Evolutionary conservation across 1,140 invertebrate genomes (phyloP).

Genomic region (Lordiphosa collinella): DNA sequence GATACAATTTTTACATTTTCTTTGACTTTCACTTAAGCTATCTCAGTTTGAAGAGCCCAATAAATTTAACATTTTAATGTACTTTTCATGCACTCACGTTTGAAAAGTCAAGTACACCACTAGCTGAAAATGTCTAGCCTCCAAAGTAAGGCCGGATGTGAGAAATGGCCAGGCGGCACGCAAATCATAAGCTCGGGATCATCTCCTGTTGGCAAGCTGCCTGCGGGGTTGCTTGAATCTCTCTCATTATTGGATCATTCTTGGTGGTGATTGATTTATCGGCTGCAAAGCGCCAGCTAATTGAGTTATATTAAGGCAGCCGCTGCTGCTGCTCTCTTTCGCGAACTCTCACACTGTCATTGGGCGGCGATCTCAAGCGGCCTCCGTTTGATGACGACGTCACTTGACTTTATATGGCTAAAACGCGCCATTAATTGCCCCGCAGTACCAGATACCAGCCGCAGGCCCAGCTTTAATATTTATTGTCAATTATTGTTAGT

Average conservation of each 20-base stretch:
- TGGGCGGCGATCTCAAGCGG: not conserved
- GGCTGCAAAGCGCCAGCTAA: conserved; percentile 44
- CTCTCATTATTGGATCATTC: conserved; percentile 30
- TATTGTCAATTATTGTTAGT: conserved; percentile 75
- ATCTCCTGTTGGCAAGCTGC: conserved; percentile 55
- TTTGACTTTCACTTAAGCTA: too few species aligned
- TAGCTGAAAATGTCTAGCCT: too few species aligned
- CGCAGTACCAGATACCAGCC: conserved; percentile 19
- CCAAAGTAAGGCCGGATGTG: conserved; percentile 53
- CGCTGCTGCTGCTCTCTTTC: conserved; percentile 16
- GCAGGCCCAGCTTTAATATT: conserved; percentile 59
- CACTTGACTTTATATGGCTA: conserved; percentile 60
- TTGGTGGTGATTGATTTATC: conserved; percentile 63
- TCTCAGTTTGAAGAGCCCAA: too few species aligned
- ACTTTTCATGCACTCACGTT: too few species aligned
- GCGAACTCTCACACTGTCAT: conserved; percentile 34
- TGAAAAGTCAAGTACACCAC: too few species aligned
- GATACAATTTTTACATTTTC: too few species aligned
- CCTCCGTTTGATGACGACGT: conserved; percentile 14
- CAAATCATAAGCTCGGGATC: conserved; percentile 54
- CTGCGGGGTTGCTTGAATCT: conserved; percentile 40
- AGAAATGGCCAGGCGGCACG: conserved; percentile 68
- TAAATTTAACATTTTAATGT: too few species aligned
- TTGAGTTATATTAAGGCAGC: conserved; percentile 65
- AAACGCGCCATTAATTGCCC: conserved; percentile 71